A percentile compares a stretch with the other conserved stretches of the same genome.
phyloP scores from a whole-genome alignment of 2,888 invertebrate species.

The Scrobipalpa costella region DNA sequence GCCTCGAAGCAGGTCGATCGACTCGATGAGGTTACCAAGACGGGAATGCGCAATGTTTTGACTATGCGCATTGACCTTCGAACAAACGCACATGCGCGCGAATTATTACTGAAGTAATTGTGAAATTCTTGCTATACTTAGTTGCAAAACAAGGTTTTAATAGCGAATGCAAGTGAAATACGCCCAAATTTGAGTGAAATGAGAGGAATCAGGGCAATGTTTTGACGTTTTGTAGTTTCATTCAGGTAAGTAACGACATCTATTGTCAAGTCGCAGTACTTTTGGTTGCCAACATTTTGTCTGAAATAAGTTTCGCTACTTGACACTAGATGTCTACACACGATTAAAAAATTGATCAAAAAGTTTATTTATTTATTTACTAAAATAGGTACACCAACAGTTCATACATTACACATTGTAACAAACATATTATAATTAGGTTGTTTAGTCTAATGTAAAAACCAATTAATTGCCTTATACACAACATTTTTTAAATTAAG shows the following conservation, averaged over 20 bases:
- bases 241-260: constrained; percentile 40
- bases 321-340: constrained; percentile 39
- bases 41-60: constrained; percentile 78
- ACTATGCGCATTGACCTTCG: constrained; percentile 77
- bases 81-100: constrained; percentile 70
- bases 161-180: not conserved
- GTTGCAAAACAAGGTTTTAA: not conserved
- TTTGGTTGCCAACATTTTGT: constrained; percentile 21
- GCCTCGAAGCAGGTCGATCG: constrained; percentile 62
- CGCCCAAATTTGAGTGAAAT: constrained; percentile 13
- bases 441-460: no score
- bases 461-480: no score
- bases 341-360: not conserved
- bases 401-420: no score
- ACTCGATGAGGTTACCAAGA: constrained; percentile 70
- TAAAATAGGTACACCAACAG: no score
- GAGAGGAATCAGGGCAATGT: not conserved
- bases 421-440: no score
- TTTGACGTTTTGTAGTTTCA: constrained; percentile 11
- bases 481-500: no score
- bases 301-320: constrained; percentile 33
- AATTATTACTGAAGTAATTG: constrained; percentile 20
- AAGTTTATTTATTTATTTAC: no score
- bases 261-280: constrained; percentile 36
- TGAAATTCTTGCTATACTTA: constrained; percentile 1